Base-by-base conservation (phyloP, 2,113 vertebrate genomes). In the Ornithorhynchus anatinus region DNA sequence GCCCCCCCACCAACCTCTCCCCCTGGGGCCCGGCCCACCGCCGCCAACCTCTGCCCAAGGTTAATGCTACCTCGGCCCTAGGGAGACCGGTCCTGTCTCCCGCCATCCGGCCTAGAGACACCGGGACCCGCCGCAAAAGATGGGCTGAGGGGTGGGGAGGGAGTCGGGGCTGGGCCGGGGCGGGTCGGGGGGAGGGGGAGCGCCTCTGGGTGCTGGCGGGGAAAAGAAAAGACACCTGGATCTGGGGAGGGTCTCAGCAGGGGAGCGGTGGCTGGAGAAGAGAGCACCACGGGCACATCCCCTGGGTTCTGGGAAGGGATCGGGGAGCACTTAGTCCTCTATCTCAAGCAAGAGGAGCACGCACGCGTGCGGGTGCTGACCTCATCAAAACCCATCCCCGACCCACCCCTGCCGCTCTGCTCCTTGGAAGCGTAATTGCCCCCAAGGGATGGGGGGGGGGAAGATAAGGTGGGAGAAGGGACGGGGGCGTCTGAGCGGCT, bases 301-400 rank as follows among this genome's bases (percentile, higher is more conserved):
- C 87, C 80, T 88, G 87, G 84, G 84, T 81, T 82, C 84, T 85
- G 86, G 89, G 90, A 89, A 86, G 87, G 84, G 84, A 80, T 82
- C 84, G 85, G 86, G 89, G 90, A 89, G 86, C 84, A 80, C 84
- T 82, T 84, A 81, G 73, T 77, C 77, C 84, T 81, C 75, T 67
- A 75, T 80, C 83, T 84, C 80, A 60, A 75, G 78, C 81, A 86
- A 83, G 85, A 89, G 84, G 88, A 77, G 83, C 80, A 71, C 79
- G 83, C 86, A 82, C 86, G 86, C 88, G 69, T 85, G 59, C 43
- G 51, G 52, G 75, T 52, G 68, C 86, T 85, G 75, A 84, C 81
- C 79, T 84, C 84, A 86, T 84, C 83, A 8, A 43, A 81, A 84
- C 74, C 73, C 73, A 84, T 60, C 74, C 76, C 68, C 68, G 84